phyloP scores from a whole-genome alignment of 2,113 vertebrate genomes.

The Paedocypris sp. region DNA sequence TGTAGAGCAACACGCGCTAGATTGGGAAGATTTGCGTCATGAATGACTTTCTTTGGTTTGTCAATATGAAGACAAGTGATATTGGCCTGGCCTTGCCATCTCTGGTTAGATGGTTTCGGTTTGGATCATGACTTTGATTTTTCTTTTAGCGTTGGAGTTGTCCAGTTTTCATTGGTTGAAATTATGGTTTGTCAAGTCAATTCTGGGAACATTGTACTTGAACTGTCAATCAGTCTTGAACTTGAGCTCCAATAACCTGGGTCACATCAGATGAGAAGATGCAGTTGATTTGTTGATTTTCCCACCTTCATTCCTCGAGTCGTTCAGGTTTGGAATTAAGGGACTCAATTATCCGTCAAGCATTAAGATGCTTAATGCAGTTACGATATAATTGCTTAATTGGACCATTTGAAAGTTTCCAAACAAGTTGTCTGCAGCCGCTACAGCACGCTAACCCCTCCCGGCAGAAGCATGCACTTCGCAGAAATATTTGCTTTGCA shows the following conservation, averaged over 20 bases:
- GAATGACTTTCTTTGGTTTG: not conserved
- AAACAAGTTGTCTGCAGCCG: conserved; percentile 17
- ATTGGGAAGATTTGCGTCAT: not conserved
- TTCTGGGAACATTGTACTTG: too few relatives aligned
- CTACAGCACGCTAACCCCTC: not conserved
- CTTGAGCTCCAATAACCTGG: too few relatives aligned
- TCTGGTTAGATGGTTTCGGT: too few relatives aligned
- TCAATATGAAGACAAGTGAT: not conserved
- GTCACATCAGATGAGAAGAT: too few relatives aligned
- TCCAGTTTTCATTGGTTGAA: too few relatives aligned
- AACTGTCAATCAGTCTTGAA: too few relatives aligned
- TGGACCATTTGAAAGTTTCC: conserved; percentile 25
- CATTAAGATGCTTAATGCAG: conserved; percentile 19
- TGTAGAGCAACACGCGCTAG: conserved; percentile 1
- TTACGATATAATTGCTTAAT: conserved; percentile 27
- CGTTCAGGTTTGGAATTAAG: conserved; percentile 22
- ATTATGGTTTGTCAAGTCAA: too few relatives aligned
- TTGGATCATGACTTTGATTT: too few relatives aligned
- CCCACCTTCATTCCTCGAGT: not conserved
- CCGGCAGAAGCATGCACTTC: not conserved
- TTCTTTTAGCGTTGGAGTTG: too few relatives aligned
- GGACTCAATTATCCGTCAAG: conserved; percentile 7
- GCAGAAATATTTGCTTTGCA: not conserved
- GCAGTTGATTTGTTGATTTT: too few relatives aligned
- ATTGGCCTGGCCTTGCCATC: too few relatives aligned